Evolutionary conservation across 2,797 vertebrate genomes (phyloP), one percentile per base, ranked within the genome.

Genomic region (Poecilia velifera): DNA sequence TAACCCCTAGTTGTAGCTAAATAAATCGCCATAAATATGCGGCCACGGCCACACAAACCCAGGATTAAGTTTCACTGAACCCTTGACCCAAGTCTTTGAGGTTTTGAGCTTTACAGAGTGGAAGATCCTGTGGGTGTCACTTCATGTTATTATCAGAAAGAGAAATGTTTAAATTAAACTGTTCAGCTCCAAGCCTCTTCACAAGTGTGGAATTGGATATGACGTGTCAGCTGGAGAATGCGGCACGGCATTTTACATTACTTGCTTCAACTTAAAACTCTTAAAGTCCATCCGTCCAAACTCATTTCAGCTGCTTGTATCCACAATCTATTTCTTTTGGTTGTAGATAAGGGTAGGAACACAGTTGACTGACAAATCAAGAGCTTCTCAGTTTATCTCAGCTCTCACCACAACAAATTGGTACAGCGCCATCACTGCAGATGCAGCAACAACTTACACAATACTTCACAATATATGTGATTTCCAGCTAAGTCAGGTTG

Each of bases 101-200:
- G 59, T 72, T 71, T 10, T 62, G 57, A 81, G 71, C n/a, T 59
- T 76, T 39, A 71, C 6, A 62, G n/a, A 76, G 53, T n/a, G 53
- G 47, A 76, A 74, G 10, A 18, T 51, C 59, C 28, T 43, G 51
- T 18, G 46, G 10, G 1, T 72, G 81, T 80, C 55, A 43, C 4
- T 74, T 78, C 70, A 64, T 59, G 68, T 78, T 47, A 51, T 12
- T 13, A 34, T 80, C 55, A 77, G 46, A 53, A 74, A 28, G 49
- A 43, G 12, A 78, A 39, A 39, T 74, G 70, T 76, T 47, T 45
- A 6, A 18, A 80, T 76, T 59, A 14, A 73, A 45, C 34, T 7
- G 20, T 70, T 77, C 43, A 59, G 34, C 20, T 76, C 77, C 45
- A 55, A 39, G 68, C 9, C n/a, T 73, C 18, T 64, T 82, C 6